phyloP scores from a whole-genome alignment of 2,797 vertebrate species.

The Phrynocephalus forsythii region DNA sequence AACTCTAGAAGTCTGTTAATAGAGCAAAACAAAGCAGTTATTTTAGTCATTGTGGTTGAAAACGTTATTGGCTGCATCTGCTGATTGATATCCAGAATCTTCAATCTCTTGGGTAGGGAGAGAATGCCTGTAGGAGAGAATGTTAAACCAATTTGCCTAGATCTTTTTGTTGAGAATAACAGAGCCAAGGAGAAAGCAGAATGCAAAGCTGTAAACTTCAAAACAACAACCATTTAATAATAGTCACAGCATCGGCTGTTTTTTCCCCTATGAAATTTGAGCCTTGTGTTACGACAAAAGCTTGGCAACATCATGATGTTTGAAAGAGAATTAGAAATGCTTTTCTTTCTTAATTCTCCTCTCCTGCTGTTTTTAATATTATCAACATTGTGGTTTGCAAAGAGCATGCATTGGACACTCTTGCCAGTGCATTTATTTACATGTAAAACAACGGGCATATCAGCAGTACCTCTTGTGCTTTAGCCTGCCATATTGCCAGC shows the following conservation, averaged over 20 bases:
- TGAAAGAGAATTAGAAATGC: conserved; percentile 83
- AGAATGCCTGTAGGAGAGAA: conserved; percentile 57
- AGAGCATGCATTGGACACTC: conserved; percentile 75
- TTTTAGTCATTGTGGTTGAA: conserved; percentile 66
- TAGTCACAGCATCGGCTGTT: conserved; percentile 69
- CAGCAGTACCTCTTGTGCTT: conserved; percentile 64
- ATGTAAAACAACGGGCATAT: conserved; percentile 76
- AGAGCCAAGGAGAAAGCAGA: conserved; percentile 66
- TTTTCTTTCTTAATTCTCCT: conserved; percentile 83
- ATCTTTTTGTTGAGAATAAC: conserved; percentile 67
- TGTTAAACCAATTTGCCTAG: conserved; percentile 67
- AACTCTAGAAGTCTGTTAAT: conserved; percentile 50
- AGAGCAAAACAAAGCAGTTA: conserved; percentile 65
- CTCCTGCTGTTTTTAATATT: conserved; percentile 84
- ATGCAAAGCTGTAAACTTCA: conserved; percentile 72
- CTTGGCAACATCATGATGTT: conserved; percentile 78
- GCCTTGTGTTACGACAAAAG: conserved; percentile 79
- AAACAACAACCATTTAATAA: conserved; percentile 79
- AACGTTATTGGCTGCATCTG: conserved; percentile 67
- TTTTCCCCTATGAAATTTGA: conserved; percentile 76
- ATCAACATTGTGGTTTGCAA: conserved; percentile 79
- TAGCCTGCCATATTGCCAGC: conserved; percentile 54
- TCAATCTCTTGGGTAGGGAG: conserved; percentile 51
- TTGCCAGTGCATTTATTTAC: conserved; percentile 80
- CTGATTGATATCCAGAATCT: conserved; percentile 61